Evolutionary conservation across 2,113 vertebrate genomes (phyloP), one percentile per base, ranked within the genome.

Genomic region (Asarcornis scutulata): DNA sequence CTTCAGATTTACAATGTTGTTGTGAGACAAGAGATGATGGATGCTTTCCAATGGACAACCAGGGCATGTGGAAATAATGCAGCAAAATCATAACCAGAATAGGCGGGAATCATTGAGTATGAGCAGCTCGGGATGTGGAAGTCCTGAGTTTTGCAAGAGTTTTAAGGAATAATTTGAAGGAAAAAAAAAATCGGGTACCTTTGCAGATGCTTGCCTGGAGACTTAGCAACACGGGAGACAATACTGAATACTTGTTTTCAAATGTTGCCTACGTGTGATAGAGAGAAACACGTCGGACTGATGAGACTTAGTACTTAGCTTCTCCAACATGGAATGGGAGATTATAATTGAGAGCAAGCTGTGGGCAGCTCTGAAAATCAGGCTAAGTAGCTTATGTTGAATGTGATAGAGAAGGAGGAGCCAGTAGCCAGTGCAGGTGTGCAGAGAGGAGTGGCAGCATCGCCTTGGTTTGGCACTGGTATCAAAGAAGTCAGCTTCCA

Each of bases 341-440:
- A 38, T 72, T 29, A 8, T 17, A 68, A 52, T 13, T 56, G 38
- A 56, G 11, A 60, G 60, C 14, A 59, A 83, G 42, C 52, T 81
- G n/a, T 34, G 50, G 76, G 40, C 15, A 34, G 48, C 21, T 67
- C 5, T 1, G 88, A 90, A 88, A 81, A 90, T 81, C 18, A 88
- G 68, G 36, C 62, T 52, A 58, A 53, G 36, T 59, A 71, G 12
- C 21, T 68, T 62, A 23, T 55, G 48, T 27, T 77, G 52, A 63
- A 63, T 11, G 25, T 32, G 48, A 36, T 5, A 21, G 31, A 71
- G 55, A 32, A 81, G n/a, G 55, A 15, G 21, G 17, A 63, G 25
- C 0, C 0, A 26, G 31, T 60, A 59, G 40, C 15, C 18, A 25
- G 56, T 0, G 0, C 59, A 83, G 50, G 80, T 71, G 32, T 60